Base-by-base conservation (phyloP, 1,140 invertebrate species). In the Neuroterus valhalla region DNA sequence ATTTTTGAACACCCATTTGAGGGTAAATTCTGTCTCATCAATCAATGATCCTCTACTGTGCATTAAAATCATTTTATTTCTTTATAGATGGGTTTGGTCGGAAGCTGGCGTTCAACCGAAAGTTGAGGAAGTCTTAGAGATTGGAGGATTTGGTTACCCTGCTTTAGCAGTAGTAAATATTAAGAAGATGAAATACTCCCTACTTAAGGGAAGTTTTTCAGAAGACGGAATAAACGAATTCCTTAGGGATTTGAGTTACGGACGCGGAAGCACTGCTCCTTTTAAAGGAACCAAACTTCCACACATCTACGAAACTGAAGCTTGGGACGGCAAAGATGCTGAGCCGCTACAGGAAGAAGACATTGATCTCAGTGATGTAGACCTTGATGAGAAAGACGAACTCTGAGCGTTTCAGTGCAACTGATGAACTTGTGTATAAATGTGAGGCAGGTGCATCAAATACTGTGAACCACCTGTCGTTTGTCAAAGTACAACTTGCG, bases 251-350 rank as follows among this genome's bases (percentile, higher is more conserved):
- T 91, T 99, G 12, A 97, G 97, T 42, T 99, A 96, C 88, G 98
- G 98, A 17, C 94, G 96, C 79, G 97, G 98, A 15, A 95, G 96
- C 67, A 99, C 97, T 3, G 94, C 96, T 0, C 96, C 98, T 2
- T 92, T 99, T 1, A 95, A 93, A 84, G 97, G 97, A 17, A 94
- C 95, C 3, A 91, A 94, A 81, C 92, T 99, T 84, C 98, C 98
- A 14, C 92, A 93, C 77, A 93, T 99, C 44, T 82, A 90, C 3
- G 91, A 89, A 23, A 93, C 92, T 3, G 94, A 96, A 66, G 89
- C 96, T 0, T 99, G 98, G 98, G 98, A 99, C 86, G 98, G 98
- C 44, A 98, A 99, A 89, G 98, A 99, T 88, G 98, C 95, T 12
- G 94, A 96, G 88, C 90, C 97, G 75, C 96, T 96, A 26, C 92